Base-by-base conservation (phyloP, 2,888 invertebrate genomes). In the Pteria penguin region DNA sequence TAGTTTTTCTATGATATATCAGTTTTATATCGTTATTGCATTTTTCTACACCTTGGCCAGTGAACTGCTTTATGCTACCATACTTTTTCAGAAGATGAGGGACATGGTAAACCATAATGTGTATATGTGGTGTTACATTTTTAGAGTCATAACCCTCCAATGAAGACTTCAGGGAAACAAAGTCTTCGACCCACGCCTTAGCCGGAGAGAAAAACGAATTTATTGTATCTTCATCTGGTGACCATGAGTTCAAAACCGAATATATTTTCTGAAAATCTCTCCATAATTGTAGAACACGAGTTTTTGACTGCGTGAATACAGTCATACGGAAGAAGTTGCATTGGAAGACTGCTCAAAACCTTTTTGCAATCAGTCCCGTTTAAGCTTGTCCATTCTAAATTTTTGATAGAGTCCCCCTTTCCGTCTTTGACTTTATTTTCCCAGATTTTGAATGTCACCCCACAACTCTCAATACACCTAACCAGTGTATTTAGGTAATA, bases 91-190 rank as follows among this genome's bases (percentile, higher is more conserved):
- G 4, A 5, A 68, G n/a, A 11, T 24, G 24, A 2, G 60, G 60
- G 26, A 69, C 60, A 60, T 58, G 60, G 5, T 69, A 69, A 8
- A 69, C 60, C n/a, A 69, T 5, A 18, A 60, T 60, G 32, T 69
- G 69, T 32, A 69, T 69, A 26, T 69, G 36, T 22, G 60, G 69
- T 8, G 69, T 69, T 24, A 69, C 36, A 69, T 36, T 29, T 60
- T 69, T 36, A 5, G 5, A 24, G 18, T 60, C 60, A 36, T 26
- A 69, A 0, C 69, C 69, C 33, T 69, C 60, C 4, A 58, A 0
- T 18, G 5, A 18, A 11, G 5, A 18, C 4, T 60, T 24, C 32
- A 69, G 22, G 18, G 4, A 29, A 1, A 14, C 2, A 36, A 69
- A 69, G 8, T 69, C 33, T 36, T 18, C 2, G 18, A 69, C 60